These are phyloP conservation scores for Buathra laborator DNA, from an alignment of 2,888 invertebrate genomes.

Conservation along the genomic window DNA sequence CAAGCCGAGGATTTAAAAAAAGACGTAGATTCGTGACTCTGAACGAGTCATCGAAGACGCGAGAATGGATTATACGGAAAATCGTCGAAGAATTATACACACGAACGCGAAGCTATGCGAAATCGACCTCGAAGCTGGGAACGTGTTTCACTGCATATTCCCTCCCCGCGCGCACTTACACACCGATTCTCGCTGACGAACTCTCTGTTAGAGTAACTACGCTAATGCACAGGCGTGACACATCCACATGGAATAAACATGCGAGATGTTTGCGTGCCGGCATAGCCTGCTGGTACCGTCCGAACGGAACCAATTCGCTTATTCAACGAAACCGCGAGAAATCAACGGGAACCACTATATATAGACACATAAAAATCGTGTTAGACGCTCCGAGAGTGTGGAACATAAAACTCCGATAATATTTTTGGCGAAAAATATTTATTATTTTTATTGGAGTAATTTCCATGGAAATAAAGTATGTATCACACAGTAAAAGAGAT, in stretches of 20 bases:
- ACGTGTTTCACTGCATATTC: conserved; percentile 16
- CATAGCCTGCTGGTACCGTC: conserved; percentile 11
- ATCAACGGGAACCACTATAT: neutral
- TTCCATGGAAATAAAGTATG: no score
- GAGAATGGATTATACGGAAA: neutral
- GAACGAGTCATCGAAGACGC: conserved; percentile 22
- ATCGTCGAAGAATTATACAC: neutral
- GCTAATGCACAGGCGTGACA: conserved; percentile 64
- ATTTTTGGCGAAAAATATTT: no score
- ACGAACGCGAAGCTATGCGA: conserved; percentile 20
- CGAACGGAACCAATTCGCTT: conserved; percentile 48
- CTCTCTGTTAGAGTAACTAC: conserved; percentile 60
- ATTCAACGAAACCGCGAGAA: neutral
- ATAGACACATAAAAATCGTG: neutral
- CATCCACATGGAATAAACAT: conserved; percentile 42
- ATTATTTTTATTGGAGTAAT: no score
- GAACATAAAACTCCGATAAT: neutral
- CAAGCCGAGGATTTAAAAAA: neutral
- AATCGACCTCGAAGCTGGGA: conserved; percentile 53
- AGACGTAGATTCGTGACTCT: conserved; percentile 16
- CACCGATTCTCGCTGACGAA: conserved; percentile 37
- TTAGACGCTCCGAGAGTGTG: neutral
- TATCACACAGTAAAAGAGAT: no score
- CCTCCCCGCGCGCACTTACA: conserved; percentile 28
- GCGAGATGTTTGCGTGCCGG: conserved; percentile 22